Base-by-base conservation (phyloP, 2,888 invertebrate species). In the Nemurella pictetii region DNA sequence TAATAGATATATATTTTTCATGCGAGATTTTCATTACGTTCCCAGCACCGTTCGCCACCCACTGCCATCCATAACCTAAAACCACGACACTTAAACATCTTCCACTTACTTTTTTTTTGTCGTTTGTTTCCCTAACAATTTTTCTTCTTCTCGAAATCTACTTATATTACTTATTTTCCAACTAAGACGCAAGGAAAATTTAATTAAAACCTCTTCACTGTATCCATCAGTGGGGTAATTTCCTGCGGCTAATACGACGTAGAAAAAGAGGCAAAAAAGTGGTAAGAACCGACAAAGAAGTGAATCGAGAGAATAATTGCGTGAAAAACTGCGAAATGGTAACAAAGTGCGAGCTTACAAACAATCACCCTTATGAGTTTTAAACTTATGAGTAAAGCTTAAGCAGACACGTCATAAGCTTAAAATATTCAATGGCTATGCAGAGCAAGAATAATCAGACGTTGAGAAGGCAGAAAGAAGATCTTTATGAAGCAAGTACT, bases 151-250 rank as follows among this genome's bases (percentile, higher is more conserved):
- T 30, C 28, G 80, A 72, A 83, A 80, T 83, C 85, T 84, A 85
- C 85, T 85, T 84, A 84, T 83, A 84, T 77, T 83, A 80, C 84
- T 84, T 84, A 85, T 78, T 85, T 78, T 83, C 55, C 36, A 78
- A 75, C 83, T 83, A 77, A 27, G 83, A 73, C 77, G 83, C 55
- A 83, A 55, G 82, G 80, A 84, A 82, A 85, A 85, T 85, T 85
- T 85, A 85, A 85, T 85, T 85, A 85, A 85, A 85, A 26, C 83
- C 85, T 84, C 85, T 83, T 83, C 83, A 77, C 80, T 83, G 78
- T 84, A 85, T 85, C 83, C 83, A 85, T 83, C 84, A 85, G 83
- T 78, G 84, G 74, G 83, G 85, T 81, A 85, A 85, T 85, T 85
- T 85, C 85, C 85, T 80, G 85, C 28, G 83, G 84, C 84, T 84